Evolutionary conservation across 2,888 invertebrate genomes (phyloP).

Genomic region (Melanchra persicariae): DNA sequence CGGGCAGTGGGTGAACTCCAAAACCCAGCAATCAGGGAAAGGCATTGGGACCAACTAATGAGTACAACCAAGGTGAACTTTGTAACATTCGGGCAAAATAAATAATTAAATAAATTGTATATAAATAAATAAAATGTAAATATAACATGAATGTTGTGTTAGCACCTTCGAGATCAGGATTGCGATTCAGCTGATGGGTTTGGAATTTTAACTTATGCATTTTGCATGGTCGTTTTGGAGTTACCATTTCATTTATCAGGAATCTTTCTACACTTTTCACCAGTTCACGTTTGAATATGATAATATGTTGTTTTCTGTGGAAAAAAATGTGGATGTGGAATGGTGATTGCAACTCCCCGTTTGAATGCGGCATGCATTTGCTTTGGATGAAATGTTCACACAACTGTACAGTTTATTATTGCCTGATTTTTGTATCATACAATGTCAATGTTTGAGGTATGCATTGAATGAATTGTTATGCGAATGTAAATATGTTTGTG

Average conservation of each 20-base stretch:
- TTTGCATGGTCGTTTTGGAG: slow-evolving; percentile 70
- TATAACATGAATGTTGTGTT: slow-evolving; percentile 70
- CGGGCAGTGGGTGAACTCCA: slow-evolving; percentile 98
- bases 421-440: slow-evolving; percentile 74
- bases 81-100: slow-evolving; percentile 61
- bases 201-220: slow-evolving; percentile 70
- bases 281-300: background rate
- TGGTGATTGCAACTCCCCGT: slow-evolving; percentile 53
- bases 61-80: slow-evolving; percentile 96
- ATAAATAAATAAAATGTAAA: slow-evolving; percentile 73
- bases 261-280: background rate
- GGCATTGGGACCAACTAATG: slow-evolving; percentile 99
- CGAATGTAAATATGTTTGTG: slow-evolving; percentile 89
- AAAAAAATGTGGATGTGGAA: slow-evolving; percentile 16
- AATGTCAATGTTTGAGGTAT: slow-evolving; percentile 62
- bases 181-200: slow-evolving; percentile 66
- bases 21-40: slow-evolving; percentile 98
- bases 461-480: slow-evolving; percentile 70
- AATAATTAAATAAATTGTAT: slow-evolving; percentile 70
- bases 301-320: background rate
- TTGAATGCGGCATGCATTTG: slow-evolving; percentile 66
- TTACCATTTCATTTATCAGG: slow-evolving; percentile 49
- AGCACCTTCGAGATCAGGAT: slow-evolving; percentile 67
- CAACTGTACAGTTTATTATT: slow-evolving; percentile 59
- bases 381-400: slow-evolving; percentile 67